A percentile compares a stretch with the other conserved stretches of the same genome.
phyloP scores from a whole-genome alignment of 2,888 invertebrate genomes.

The Drosophila silvestris region DNA sequence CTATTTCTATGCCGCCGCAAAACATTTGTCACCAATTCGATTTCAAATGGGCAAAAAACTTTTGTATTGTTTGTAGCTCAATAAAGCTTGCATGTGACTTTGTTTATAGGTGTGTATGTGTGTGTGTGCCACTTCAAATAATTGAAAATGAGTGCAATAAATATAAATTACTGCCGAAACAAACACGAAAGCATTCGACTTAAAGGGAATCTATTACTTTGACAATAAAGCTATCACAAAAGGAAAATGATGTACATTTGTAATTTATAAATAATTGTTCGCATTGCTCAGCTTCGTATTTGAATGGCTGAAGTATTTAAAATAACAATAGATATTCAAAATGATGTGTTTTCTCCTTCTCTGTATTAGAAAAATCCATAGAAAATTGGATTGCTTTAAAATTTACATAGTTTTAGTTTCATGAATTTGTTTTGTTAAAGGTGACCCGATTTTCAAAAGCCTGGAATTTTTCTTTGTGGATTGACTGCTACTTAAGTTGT shows the following conservation, averaged over 20 bases:
- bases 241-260: background rate
- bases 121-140: conserved; percentile 14
- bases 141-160: conserved; percentile 46
- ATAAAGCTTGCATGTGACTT: conserved; percentile 3
- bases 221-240: background rate
- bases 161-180: conserved; percentile 20
- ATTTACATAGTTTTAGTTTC: background rate
- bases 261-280: background rate
- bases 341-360: background rate
- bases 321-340: background rate
- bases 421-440: background rate
- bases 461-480: accelerated
- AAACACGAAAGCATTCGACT: background rate
- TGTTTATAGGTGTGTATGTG: background rate
- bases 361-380: background rate
- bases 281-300: background rate
- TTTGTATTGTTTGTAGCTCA: conserved; percentile 3
- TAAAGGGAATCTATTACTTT: background rate
- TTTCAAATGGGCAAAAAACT: conserved; percentile 15
- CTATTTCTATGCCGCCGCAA: conserved; percentile 56
- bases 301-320: background rate
- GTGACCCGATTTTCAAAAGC: too few species aligned
- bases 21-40: conserved; percentile 70
- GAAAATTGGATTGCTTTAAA: background rate
- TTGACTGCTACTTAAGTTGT: background rate